Evolutionary conservation across 2,797 vertebrate genomes (phyloP), one percentile per base, ranked within the genome.

Genomic region (Caiman crocodilus): DNA sequence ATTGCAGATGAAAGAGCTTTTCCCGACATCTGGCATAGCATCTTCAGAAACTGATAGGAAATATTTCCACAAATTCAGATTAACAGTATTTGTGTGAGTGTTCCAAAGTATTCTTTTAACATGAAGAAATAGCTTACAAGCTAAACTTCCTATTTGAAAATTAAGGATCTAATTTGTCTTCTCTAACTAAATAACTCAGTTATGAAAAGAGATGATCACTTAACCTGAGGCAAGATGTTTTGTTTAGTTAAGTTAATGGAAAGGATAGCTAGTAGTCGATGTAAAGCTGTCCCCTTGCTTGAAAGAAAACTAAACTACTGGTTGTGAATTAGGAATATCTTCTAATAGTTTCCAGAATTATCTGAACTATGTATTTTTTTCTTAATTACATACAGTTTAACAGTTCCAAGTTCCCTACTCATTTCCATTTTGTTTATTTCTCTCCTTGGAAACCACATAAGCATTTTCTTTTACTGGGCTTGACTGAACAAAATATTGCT

Each of bases 1-100:
- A 96, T 96, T 95, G 95, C 90, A 97, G 96, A 97, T 97, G 95
- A 97, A 97, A 97, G 97, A 95, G 94, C 67, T 96, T 83, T 84
- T 85, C 79, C 91, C 76, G 92, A 95, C 86, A 96, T 96, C 90
- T 97, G 95, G 95, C 94, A 95, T 94, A 95, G 94, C 93, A 93
- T 94, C 94, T 97, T 97, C 92, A 96, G 42, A 95, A 94, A 97
- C 84, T 94, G 90, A 97, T 90, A 95, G 95, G 88, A 91, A 96
- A 94, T 88, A 76, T 14, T 96, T 97, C 93, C 84, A 85, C 92
- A 92, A 92, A 97, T 91, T 91, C 90, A 90, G 84, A 84, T 95
- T 95, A 97, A 94, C 85, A 90, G 95, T 96, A 90, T 96, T 96
- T 97, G 96, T 91, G 95, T 89, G 91, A 97, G 76, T 12, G 89